Base-by-base conservation (phyloP, 2,888 invertebrate genomes). In the Acrobasis consociella region DNA sequence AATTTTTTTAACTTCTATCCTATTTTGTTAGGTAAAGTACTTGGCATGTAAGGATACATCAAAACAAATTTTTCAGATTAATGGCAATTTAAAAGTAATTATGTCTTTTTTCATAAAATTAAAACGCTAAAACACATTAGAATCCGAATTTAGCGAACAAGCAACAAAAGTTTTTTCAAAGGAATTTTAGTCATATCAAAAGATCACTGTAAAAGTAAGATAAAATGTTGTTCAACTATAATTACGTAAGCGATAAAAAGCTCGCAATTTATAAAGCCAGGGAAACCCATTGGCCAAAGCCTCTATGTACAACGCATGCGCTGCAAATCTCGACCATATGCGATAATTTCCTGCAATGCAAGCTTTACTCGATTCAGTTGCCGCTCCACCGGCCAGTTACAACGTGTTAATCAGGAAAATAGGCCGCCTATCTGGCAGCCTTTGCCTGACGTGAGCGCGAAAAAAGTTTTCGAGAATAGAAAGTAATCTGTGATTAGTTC, bases 401-500 rank as follows among this genome's bases (percentile, higher is more conserved):
- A 71, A 73, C 75, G 77, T 74, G 83, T 69, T 75, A 72, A 77
- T 86, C 83, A 81, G 78, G 78, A 85, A 86, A 81, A 89, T 85
- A 89, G 86, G 89, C 85, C 86, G 89, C 72, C 68, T 49, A 55
- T 39, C 69, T 72, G 71, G 64, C 66, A 68, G 76, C 72, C 78
- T 71, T 75, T 78, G 81, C 82, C 80, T 76, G 71, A 73, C 75
- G 77, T 75, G 81, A 76, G 73, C 74, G 78, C 73, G 74, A 76
- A 82, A 79, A 75, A 72, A 70, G 65, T 65, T 69, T 71, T 71
- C 17, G 22, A 52, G 38, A 73, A 72, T 77, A 78, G 77, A 78
- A 82, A 81, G 70, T 82, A 72, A 74, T 78, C 73, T 71, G 62
- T 73, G 67, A 71, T 69, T 70, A 78, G 77, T 76, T 78, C 73